Conservation (phyloP, 2,888 invertebrate species). For the Tethea ocularis region DNA sequence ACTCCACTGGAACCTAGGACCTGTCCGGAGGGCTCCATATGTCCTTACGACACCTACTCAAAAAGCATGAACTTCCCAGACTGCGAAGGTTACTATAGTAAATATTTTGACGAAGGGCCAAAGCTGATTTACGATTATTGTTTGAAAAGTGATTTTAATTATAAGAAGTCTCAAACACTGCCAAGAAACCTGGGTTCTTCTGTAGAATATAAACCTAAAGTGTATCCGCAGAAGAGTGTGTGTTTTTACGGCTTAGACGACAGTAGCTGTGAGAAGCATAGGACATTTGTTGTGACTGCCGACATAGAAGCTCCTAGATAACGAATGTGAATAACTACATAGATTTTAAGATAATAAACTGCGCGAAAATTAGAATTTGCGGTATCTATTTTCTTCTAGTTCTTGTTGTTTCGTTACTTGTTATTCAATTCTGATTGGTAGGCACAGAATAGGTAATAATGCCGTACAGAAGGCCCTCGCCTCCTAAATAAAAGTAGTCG, state of each 20-base stretch:
- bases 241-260: conserved; percentile 67
- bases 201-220: conserved; percentile 54
- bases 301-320: conserved; percentile 74
- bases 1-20: conserved; percentile 55
- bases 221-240: conserved; percentile 62
- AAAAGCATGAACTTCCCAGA: conserved; percentile 65
- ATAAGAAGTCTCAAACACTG: conserved; percentile 63
- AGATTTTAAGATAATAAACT: conserved; percentile 8
- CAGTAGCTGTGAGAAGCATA: conserved; percentile 39
- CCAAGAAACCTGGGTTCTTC: conserved; percentile 71
- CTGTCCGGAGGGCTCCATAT: conserved; percentile 65
- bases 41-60: conserved; percentile 47
- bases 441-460: no score
- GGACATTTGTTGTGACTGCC: conserved; percentile 64
- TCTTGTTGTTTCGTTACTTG: no score
- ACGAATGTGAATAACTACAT: conserved; percentile 47
- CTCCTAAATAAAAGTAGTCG: no score
- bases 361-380: not conserved
- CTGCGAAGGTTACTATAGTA: conserved; percentile 70
- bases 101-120: conserved; percentile 69
- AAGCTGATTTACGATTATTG: conserved; percentile 71
- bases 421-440: no score
- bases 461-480: no score
- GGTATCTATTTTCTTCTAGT: not conserved
- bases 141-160: conserved; percentile 70